These are phyloP conservation scores for Corythucha ciliata DNA, from an alignment of 2,888 invertebrate species.

Conservation along the genomic window DNA sequence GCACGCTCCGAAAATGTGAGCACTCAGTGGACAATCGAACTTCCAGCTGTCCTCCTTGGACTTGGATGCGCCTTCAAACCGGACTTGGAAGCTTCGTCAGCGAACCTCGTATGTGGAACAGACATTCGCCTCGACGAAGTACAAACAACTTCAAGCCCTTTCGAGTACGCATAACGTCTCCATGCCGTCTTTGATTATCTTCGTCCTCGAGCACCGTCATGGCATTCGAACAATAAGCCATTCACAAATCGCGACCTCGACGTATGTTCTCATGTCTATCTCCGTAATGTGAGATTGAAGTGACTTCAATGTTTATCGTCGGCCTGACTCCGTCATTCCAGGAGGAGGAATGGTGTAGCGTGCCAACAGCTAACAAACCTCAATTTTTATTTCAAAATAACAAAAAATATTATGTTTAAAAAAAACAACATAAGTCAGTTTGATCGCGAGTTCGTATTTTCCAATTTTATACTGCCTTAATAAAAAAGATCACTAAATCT, in stretches of 20 bases:
- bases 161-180: conserved; percentile 5
- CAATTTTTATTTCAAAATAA: no score
- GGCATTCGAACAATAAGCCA: not conserved
- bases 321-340: no score
- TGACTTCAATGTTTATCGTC: no score
- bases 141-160: conserved; percentile 12
- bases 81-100: conserved; percentile 32
- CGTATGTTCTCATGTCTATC: conserved; percentile 7
- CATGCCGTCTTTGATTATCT: conserved; percentile 1
- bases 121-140: conserved; percentile 37
- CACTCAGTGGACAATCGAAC: not conserved
- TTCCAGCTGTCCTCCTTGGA: conserved; percentile 15
- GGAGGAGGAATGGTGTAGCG: no score
- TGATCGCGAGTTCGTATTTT: no score
- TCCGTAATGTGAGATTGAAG: no score
- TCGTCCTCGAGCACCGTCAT: conserved; percentile 1
- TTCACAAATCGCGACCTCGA: conserved; percentile 6
- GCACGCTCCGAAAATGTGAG: not conserved
- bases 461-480: no score
- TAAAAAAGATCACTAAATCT: no score
- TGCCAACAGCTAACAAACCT: no score
- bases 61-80: conserved; percentile 6
- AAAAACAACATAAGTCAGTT: no score
- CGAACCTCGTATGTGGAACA: conserved; percentile 39
- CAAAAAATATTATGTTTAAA: no score